These are phyloP conservation scores for Halcyon smyrnensis DNA, from an alignment of 2,797 vertebrate genomes.

Conservation along the genomic window DNA sequence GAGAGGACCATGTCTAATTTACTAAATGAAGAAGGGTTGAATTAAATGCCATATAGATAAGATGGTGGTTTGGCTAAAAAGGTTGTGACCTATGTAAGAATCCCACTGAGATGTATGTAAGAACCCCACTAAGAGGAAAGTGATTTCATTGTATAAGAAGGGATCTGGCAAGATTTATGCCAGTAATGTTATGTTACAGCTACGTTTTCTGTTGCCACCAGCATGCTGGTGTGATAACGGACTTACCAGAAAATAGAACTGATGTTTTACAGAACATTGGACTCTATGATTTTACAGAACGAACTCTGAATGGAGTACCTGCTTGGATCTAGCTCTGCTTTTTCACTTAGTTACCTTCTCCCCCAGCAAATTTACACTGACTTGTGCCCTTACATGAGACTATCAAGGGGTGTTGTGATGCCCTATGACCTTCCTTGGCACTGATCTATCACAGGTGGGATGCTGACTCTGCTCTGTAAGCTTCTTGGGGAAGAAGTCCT, in stretches of 20 bases:
- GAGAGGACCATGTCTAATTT: neutral
- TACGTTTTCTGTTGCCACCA: neutral
- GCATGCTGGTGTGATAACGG: neutral
- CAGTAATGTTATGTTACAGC: accelerated
- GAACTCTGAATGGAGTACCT: neutral
- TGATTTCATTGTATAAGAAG: no score
- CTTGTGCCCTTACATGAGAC: neutral
- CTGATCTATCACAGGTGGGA: no score
- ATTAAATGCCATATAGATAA: neutral
- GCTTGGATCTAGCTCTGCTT: neutral
- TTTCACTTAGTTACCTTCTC: neutral
- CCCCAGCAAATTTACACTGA: neutral
- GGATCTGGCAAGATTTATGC: neutral
- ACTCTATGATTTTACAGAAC: neutral
- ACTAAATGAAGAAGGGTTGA: neutral
- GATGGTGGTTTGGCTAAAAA: neutral
- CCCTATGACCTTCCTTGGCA: neutral
- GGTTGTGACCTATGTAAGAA: neutral
- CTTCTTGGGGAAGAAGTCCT: neutral
- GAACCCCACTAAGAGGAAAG: no score
- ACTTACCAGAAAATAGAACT: neutral
- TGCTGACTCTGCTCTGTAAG: neutral
- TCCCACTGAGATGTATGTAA: neutral
- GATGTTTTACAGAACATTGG: neutral
- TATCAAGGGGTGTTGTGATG: neutral